Conservation (phyloP, 35 echinoderm and acorn worm genomes). For the Ophioderma brevispina region DNA sequence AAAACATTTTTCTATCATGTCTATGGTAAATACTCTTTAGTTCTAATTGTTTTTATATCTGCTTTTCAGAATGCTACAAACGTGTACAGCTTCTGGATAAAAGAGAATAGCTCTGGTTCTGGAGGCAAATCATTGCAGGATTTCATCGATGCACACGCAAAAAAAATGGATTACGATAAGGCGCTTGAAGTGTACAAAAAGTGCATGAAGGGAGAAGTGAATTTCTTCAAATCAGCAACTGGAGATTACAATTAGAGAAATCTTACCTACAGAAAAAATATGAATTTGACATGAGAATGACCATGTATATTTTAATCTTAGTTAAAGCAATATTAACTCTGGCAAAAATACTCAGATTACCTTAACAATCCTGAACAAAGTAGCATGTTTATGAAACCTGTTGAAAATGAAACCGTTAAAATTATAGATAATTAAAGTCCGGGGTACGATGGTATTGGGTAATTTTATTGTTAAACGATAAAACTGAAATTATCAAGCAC, state of each 20-base stretch:
- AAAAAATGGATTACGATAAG: not conserved
- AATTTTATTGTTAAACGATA: too few relatives aligned
- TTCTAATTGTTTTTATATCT: not conserved
- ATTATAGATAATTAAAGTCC: too few relatives aligned
- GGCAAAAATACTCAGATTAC: too few relatives aligned
- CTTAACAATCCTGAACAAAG: too few relatives aligned
- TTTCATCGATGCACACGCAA: conserved; percentile 6
- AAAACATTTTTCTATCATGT: not conserved
- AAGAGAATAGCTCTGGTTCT: not conserved
- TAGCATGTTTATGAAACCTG: too few relatives aligned
- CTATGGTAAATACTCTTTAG: not conserved
- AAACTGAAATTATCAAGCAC: too few relatives aligned
- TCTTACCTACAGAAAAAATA: too few relatives aligned
- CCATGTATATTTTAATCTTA: too few relatives aligned
- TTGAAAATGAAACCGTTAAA: too few relatives aligned
- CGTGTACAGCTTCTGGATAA: conserved; percentile 11
- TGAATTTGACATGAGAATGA: too few relatives aligned
- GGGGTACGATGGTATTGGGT: too few relatives aligned
- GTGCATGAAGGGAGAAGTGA: not conserved
- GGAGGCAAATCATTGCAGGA: not conserved
- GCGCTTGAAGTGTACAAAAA: not conserved
- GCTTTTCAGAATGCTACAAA: not conserved
- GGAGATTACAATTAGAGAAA: not conserved
- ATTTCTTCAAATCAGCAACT: conserved; percentile 9
- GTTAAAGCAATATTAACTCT: too few relatives aligned